These are phyloP conservation scores for Apocrypta bakeri DNA, from an alignment of 1,140 invertebrate species.

Conservation along the genomic window DNA sequence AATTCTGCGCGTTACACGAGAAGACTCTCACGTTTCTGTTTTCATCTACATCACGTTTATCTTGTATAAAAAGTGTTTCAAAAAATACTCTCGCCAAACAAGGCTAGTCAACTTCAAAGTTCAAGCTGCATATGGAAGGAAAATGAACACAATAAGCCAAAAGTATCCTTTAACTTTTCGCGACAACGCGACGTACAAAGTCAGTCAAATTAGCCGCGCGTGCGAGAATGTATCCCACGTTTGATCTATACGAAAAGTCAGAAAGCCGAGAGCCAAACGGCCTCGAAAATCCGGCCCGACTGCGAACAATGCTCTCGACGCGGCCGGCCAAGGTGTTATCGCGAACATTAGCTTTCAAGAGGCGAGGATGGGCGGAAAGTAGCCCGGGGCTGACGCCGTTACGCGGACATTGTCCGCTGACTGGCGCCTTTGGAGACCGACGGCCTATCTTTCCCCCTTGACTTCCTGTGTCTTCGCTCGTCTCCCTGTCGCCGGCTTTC, in stretches of 20 bases:
- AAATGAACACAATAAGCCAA: no score
- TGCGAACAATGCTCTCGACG: background rate
- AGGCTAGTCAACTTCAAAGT: no score
- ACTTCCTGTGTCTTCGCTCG: constrained; percentile 46
- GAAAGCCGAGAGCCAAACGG: no score
- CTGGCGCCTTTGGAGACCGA: constrained; percentile 50
- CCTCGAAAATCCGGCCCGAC: background rate
- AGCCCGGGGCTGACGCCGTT: constrained; percentile 68
- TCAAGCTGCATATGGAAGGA: no score
- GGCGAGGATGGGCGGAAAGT: constrained; percentile 62
- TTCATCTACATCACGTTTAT: background rate
- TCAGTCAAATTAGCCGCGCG: constrained; percentile 30
- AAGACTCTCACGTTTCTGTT: constrained; percentile 44
- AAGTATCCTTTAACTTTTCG: no score
- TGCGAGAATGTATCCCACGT: background rate
- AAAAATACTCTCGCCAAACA: no score
- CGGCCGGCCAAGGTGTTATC: constrained; percentile 65
- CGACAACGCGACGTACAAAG: no score
- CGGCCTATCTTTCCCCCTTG: constrained; percentile 48
- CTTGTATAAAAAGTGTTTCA: no score
- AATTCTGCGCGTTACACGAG: constrained; percentile 22
- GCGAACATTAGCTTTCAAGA: constrained; percentile 70
- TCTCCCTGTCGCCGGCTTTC: constrained; percentile 42
- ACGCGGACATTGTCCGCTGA: constrained; percentile 70
- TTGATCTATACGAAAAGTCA: constrained; percentile 11